A percentile compares a stretch with the other conserved stretches of the same genome.
phyloP scores from a whole-genome alignment of 1,140 invertebrate species.

The Muscidifurax raptorellus region DNA sequence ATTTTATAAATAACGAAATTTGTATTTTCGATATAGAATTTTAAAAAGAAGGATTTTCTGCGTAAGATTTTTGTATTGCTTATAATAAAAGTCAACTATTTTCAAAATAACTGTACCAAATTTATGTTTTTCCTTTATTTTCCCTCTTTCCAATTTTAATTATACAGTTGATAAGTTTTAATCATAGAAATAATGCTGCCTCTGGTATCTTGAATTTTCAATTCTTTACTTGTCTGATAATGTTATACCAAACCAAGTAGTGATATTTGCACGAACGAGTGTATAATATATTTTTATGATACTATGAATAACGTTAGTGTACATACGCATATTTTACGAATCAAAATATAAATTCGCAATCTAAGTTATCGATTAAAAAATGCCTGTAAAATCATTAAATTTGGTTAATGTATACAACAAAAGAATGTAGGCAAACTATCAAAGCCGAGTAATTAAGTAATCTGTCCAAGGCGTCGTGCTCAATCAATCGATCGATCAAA shows the following conservation, averaged over 20 bases:
- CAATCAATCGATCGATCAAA: background rate
- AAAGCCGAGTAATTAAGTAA: background rate
- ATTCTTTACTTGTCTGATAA: too few relatives aligned
- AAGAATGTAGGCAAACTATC: background rate
- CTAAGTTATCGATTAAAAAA: too few relatives aligned
- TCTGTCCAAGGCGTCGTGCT: background rate
- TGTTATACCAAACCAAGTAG: too few relatives aligned
- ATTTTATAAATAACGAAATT: conserved; percentile 3
- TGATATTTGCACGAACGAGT: too few relatives aligned
- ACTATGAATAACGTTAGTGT: too few relatives aligned
- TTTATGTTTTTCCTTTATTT: background rate
- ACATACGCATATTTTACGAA: too few relatives aligned
- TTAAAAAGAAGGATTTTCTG: background rate
- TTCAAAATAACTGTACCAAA: conserved; percentile 1
- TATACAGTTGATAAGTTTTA: too few relatives aligned
- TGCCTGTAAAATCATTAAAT: background rate
- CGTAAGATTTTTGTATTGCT: conserved; percentile 37
- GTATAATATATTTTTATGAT: too few relatives aligned
- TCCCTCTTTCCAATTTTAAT: background rate
- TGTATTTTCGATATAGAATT: conserved; percentile 15
- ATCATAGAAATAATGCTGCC: too few relatives aligned
- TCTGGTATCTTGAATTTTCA: too few relatives aligned
- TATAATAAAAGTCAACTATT: conserved; percentile 38
- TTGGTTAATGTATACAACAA: background rate
- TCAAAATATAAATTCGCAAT: too few relatives aligned